Evolutionary conservation across 2,113 vertebrate genomes (phyloP), one percentile per base, ranked within the genome.

Genomic region (Thunnus thynnus): DNA sequence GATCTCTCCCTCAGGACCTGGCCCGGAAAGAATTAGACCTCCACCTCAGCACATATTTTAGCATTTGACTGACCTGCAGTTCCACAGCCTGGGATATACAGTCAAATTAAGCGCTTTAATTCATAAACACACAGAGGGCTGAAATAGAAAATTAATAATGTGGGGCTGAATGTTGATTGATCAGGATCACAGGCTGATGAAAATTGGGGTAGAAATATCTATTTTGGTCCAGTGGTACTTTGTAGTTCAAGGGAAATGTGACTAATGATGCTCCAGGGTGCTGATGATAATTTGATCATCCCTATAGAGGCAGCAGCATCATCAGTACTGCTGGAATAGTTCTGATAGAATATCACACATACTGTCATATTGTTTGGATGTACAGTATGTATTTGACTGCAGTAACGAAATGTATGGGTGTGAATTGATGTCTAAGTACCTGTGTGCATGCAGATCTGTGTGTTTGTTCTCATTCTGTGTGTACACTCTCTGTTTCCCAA

Each of bases 231-330:
- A 46, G 6, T 41, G 58, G 36, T 20, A 48, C 30, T 66, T 70
- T 48, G 69, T 70, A 55, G 74, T 51, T 67, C n/a, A 47, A 47
- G 46, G 17, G 44, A 80, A 68, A 48, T 70, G 65, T 66, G 71
- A 78, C 64, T 77, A 67, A 81, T 62, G 50, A 72, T 44, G 66
- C 41, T 61, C 71, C 41, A 1, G 3, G 55, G 50, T 51, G 18
- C 52, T 79, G 62, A 85, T 82, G 79, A 82, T 55, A 76, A 64
- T 87, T 48, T 58, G 32, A 76, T 76, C 48, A 63, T 75, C 44
- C 12, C 62, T 20, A 61, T 17, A 41, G 68, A 69, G 44, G 55
- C 20, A 60, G 36, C 16, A 12, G 41, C 30, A 58, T 81, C 72
- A 71, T 71, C 67, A 58, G 60, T 52, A 54, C 64, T 48, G 66